Conservation (phyloP, 37 sponge, comb jelly and placozoan genomes). For the Halisarca cf. caerulea region DNA sequence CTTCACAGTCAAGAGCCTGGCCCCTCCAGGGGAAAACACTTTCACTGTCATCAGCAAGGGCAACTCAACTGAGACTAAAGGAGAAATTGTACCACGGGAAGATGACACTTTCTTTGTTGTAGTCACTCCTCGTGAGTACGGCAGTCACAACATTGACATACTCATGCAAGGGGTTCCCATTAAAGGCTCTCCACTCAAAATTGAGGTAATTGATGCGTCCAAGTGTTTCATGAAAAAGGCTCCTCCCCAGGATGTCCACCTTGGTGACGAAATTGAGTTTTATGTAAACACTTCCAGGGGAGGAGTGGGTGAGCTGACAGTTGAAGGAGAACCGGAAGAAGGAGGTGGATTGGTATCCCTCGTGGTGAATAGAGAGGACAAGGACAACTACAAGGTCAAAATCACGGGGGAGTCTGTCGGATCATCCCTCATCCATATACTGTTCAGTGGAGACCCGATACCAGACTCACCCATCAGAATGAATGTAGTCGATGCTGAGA, state of each 20-base stretch:
- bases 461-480: conserved; percentile 24
- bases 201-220: conserved; percentile 20
- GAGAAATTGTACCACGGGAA: conserved; percentile 4
- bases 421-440: background rate
- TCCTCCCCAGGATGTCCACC: conserved; percentile 28
- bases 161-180: background rate
- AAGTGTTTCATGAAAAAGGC: conserved; percentile 27
- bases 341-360: conserved; percentile 17
- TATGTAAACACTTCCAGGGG: background rate
- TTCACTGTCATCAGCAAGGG: background rate
- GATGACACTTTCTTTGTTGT: background rate
- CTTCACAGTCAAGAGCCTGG: background rate
- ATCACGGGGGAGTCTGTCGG: conserved; percentile 23
- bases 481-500: conserved; percentile 25
- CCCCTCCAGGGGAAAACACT: conserved; percentile 3
- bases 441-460: conserved; percentile 10
- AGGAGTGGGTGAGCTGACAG: background rate
- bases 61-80: background rate
- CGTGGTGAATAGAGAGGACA: background rate
- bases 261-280: conserved; percentile 15
- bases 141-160: background rate
- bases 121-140: conserved; percentile 1
- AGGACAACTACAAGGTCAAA: conserved; percentile 6
- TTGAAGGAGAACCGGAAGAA: background rate
- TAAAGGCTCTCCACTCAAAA: conserved; percentile 14